phyloP scores from a whole-genome alignment of 2,113 vertebrate species.

The Microtus richardsoni region DNA sequence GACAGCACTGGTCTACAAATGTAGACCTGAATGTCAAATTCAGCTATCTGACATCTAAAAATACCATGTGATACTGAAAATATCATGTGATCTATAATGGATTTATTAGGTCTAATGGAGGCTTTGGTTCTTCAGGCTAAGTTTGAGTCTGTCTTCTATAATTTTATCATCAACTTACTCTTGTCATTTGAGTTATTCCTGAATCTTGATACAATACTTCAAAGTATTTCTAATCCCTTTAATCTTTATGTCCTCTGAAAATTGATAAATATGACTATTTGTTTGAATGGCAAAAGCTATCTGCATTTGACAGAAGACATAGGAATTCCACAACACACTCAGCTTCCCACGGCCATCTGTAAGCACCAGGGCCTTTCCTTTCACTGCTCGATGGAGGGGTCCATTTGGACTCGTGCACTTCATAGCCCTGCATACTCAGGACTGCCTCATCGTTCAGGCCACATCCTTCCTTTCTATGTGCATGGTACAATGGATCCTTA shows the following conservation, averaged over 20 bases:
- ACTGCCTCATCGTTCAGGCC: background rate
- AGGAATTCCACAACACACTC: background rate
- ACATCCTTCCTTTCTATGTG: background rate
- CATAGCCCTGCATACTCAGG: background rate
- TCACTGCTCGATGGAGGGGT: background rate
- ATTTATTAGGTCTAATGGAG: background rate
- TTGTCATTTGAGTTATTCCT: background rate
- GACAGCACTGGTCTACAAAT: background rate
- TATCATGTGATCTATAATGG: background rate
- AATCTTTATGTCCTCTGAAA: constrained; percentile 42
- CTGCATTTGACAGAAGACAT: background rate
- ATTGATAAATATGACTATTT: constrained; percentile 41
- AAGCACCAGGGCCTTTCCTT: background rate
- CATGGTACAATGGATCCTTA: background rate
- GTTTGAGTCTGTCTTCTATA: constrained; percentile 23
- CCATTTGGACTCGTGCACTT: background rate
- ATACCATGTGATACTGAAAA: background rate
- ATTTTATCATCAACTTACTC: background rate
- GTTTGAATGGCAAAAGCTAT: background rate
- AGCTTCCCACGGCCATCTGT: background rate
- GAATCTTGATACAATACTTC: constrained; percentile 2
- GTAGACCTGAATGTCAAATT: background rate
- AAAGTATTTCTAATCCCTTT: constrained; percentile 32
- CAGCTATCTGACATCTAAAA: constrained; percentile 7
- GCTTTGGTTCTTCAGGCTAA: background rate